These are phyloP conservation scores for Andrena praecox DNA, from an alignment of 2,888 invertebrate species.

Conservation along the genomic window DNA sequence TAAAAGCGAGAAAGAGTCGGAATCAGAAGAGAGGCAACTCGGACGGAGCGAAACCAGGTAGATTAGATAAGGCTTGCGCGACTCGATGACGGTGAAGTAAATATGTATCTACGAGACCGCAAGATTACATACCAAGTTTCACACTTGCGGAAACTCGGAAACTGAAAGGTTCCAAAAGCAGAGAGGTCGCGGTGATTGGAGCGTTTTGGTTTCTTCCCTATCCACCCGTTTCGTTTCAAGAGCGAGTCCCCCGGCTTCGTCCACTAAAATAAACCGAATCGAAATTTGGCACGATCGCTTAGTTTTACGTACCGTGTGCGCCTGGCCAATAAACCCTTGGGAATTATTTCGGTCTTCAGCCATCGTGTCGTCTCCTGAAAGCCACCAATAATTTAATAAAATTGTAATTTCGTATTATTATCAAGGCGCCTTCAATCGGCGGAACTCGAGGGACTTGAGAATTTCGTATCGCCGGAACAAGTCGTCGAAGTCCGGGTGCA, in stretches of 20 bases:
- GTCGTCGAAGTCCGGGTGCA: too few species aligned
- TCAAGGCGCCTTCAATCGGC: neutral
- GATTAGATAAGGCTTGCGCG: too few species aligned
- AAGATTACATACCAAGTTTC: too few species aligned
- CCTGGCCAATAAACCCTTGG: slow-evolving; percentile 78
- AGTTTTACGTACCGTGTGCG: slow-evolving; percentile 78
- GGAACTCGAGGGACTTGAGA: neutral
- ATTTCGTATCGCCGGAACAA: too few species aligned
- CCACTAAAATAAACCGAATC: slow-evolving; percentile 59
- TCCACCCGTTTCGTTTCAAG: slow-evolving; percentile 7
- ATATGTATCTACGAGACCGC: too few species aligned
- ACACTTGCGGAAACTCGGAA: neutral
- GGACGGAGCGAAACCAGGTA: too few species aligned
- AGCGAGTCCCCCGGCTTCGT: slow-evolving; percentile 26
- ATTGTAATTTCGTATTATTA: neutral
- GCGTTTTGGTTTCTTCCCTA: slow-evolving; percentile 9
- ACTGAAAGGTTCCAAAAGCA: neutral
- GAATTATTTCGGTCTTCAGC: slow-evolving; percentile 80
- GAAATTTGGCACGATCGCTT: slow-evolving; percentile 59
- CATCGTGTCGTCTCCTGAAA: slow-evolving; percentile 79
- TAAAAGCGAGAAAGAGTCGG: too few species aligned
- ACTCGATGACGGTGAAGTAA: too few species aligned
- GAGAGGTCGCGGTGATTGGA: neutral
- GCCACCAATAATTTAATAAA: slow-evolving; percentile 35
- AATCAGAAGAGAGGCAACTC: too few species aligned